Evolutionary conservation across 1,140 invertebrate species (phyloP).

Genomic region (Cylas formicarius): DNA sequence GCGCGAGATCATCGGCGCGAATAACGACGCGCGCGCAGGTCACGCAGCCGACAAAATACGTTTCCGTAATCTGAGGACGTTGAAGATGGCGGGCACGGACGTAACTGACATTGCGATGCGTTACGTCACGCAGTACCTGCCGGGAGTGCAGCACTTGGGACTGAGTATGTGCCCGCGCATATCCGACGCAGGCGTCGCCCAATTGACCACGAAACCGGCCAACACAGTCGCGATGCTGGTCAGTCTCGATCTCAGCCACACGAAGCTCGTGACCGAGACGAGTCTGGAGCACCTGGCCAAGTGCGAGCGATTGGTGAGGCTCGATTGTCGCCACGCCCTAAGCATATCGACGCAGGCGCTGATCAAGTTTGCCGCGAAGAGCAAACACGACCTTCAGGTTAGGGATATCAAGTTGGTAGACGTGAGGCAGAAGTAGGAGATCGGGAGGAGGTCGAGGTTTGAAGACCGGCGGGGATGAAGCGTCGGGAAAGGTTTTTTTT

Average conservation of each 20-base stretch:
- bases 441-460: too few species aligned
- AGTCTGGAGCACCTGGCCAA: slow-evolving; percentile 69
- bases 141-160: slow-evolving; percentile 65
- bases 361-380: slow-evolving; percentile 71
- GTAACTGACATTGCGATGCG: slow-evolving; percentile 81
- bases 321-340: slow-evolving; percentile 69
- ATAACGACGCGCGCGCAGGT: slow-evolving; percentile 76
- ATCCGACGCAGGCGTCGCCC: slow-evolving; percentile 82
- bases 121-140: slow-evolving; percentile 70
- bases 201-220: slow-evolving; percentile 61
- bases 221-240: slow-evolving; percentile 51
- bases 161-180: slow-evolving; percentile 79
- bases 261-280: slow-evolving; percentile 72
- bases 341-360: slow-evolving; percentile 70
- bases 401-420: slow-evolving; percentile 68
- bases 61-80: slow-evolving; percentile 64
- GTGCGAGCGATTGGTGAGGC: slow-evolving; percentile 54
- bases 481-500: too few species aligned
- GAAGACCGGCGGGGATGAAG: too few species aligned
- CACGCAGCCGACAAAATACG: slow-evolving; percentile 74
- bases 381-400: slow-evolving; percentile 64
- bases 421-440: slow-evolving; percentile 21
- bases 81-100: slow-evolving; percentile 78
- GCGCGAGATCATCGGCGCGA: slow-evolving; percentile 72
- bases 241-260: slow-evolving; percentile 70